These are phyloP conservation scores for Drepana falcataria DNA, from an alignment of 2,888 invertebrate species.

Conservation along the genomic window DNA sequence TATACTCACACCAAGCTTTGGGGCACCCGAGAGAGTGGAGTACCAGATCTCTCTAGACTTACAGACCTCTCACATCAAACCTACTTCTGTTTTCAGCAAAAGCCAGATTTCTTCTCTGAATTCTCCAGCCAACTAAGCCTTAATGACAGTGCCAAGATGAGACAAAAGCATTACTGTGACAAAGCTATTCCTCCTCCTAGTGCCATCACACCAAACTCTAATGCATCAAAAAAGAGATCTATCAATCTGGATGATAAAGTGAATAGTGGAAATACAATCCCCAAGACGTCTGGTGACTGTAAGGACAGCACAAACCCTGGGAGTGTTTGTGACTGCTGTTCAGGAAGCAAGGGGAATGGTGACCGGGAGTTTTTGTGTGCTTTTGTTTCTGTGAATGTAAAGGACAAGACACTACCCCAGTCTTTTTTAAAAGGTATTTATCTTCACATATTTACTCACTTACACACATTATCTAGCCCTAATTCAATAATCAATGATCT, in stretches of 20 bases:
- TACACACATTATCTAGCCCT: no score
- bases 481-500: no score
- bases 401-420: conserved; percentile 55
- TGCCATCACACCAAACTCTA: conserved; percentile 17
- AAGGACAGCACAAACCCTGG: conserved; percentile 7
- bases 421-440: conserved; percentile 66
- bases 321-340: conserved; percentile 39
- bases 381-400: conserved; percentile 61
- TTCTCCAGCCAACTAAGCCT: conserved; percentile 39
- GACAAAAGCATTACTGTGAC: conserved; percentile 43
- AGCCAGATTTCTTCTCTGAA: conserved; percentile 58
- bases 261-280: no score
- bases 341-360: conserved; percentile 16
- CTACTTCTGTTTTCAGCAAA: conserved; percentile 47
- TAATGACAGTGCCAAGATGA: conserved; percentile 26
- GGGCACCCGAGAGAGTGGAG: no score
- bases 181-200: conserved; percentile 23
- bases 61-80: no score
- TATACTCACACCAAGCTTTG: no score
- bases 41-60: no score
- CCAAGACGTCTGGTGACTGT: no score
- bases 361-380: conserved; percentile 59
- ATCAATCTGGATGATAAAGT: no score
- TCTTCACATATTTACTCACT: no score
- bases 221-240: conserved; percentile 14